A percentile compares a stretch with the other conserved stretches of the same genome.
Evolutionary conservation across 2,113 vertebrate species (phyloP).

Genomic region (Oreochromis spilurus): DNA sequence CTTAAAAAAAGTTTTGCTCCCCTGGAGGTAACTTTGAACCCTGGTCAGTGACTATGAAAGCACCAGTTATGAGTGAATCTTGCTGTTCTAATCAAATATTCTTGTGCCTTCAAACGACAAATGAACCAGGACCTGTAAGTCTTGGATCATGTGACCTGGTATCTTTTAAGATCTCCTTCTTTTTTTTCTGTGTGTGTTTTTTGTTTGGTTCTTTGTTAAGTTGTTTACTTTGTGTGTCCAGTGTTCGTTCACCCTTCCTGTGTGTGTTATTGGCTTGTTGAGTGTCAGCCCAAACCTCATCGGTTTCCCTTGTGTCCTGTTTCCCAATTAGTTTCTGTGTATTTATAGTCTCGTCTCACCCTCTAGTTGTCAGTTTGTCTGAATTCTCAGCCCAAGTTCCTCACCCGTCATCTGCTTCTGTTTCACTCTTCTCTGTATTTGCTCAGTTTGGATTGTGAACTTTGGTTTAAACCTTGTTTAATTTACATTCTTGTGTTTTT

Average conservation of each 20-base stretch:
- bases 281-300: background rate
- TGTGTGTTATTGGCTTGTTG: background rate
- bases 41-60: background rate
- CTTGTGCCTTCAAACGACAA: background rate
- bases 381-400: background rate
- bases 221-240: background rate
- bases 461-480: background rate
- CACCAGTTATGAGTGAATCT: background rate
- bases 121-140: accelerated
- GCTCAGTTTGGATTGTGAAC: background rate
- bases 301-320: background rate
- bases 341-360: background rate
- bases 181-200: background rate
- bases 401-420: background rate
- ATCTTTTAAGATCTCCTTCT: background rate
- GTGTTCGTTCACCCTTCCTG: background rate
- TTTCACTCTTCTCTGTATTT: background rate
- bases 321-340: background rate
- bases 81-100: background rate
- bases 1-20: background rate
- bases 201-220: background rate
- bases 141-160: background rate
- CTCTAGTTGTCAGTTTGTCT: background rate
- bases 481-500: background rate
- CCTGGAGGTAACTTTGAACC: background rate